Conservation (phyloP, 2,888 invertebrate species). For the Agrochola macilenta region DNA sequence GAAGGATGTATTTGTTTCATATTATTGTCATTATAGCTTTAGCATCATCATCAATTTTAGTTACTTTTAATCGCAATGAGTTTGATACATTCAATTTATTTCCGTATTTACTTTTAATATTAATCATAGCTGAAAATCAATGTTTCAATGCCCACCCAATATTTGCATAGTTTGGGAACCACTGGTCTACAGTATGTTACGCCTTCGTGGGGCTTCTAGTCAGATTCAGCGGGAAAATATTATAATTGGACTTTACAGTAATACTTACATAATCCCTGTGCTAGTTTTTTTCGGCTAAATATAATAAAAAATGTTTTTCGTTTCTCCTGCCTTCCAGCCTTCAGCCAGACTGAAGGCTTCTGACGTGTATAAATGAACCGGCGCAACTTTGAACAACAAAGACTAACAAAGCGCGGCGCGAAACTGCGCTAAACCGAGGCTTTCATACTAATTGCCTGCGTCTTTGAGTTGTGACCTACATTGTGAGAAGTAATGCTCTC, state of each 20-base stretch:
- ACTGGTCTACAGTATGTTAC: no score
- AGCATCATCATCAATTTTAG: no score
- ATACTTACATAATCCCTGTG: background rate
- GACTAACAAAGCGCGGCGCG: constrained; percentile 18
- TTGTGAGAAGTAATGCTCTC: constrained; percentile 7
- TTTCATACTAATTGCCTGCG: constrained; percentile 46
- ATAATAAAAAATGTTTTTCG: background rate
- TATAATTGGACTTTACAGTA: background rate
- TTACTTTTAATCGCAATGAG: no score
- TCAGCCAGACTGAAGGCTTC: background rate
- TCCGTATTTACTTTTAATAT: no score
- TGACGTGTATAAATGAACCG: constrained; percentile 20
- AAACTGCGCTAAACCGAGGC: constrained; percentile 28
- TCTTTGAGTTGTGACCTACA: constrained; percentile 27
- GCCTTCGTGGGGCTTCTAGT: background rate
- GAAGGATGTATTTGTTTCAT: no score
- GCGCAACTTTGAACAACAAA: constrained; percentile 37
- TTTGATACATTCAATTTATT: no score
- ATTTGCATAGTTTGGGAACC: no score
- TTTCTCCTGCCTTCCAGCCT: background rate
- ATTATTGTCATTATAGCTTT: no score
- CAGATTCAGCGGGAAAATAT: background rate
- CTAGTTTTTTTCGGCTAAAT: background rate
- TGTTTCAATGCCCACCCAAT: no score
- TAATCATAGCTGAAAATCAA: no score